Evolutionary conservation across 2,888 invertebrate species (phyloP), one percentile per base, ranked within the genome.

Genomic region (Tanytarsus gracilentus): DNA sequence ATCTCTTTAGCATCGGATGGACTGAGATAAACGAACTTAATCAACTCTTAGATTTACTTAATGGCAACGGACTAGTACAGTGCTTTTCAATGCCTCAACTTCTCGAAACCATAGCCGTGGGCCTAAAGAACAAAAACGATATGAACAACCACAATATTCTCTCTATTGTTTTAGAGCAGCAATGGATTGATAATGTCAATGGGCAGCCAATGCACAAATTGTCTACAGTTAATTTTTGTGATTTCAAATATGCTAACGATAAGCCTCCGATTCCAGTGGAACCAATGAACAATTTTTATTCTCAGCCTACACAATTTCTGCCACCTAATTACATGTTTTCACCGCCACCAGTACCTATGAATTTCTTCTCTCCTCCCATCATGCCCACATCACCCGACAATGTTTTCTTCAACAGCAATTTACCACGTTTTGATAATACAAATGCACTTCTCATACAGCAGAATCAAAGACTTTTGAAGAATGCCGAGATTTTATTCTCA

Each of bases 401-500:
- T 29, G 18, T 29, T 69, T 71, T 40, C 16, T 27, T 26, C 14
- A 50, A 51, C 9, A 18, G 30, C 30, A 27, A 51, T 27, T 16
- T 7, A 7, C 11, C 18, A 8, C 11, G 14, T 18, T 26, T 44
- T 39, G 26, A 25, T 49, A 72, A 89, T 61, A 87, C 88, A 71
- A 89, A 90, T 76, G 88, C 89, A 11, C 11, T 44, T 7, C 26
- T 27, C n/a, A 25, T n/a, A 11, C 33, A 33, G 18, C 90, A 90
- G 66, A 84, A 88, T 82, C 81, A 86, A 23, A 88, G 88, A 70
- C 71, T 91, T 63, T 88, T 90, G 5, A 80, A 85, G 3, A 89
- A 89, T 76, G 90, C 90, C 2, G 90, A 90, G 69, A 86, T 86
- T 21, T 72, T 91, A n/a, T 87, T 72, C 82, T 85, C 72, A 86